Percentiles rank a stretch among this genome's conserved stretches.
phyloP scores from a whole-genome alignment of 1,140 invertebrate species.

The Drosophila bifasciata region DNA sequence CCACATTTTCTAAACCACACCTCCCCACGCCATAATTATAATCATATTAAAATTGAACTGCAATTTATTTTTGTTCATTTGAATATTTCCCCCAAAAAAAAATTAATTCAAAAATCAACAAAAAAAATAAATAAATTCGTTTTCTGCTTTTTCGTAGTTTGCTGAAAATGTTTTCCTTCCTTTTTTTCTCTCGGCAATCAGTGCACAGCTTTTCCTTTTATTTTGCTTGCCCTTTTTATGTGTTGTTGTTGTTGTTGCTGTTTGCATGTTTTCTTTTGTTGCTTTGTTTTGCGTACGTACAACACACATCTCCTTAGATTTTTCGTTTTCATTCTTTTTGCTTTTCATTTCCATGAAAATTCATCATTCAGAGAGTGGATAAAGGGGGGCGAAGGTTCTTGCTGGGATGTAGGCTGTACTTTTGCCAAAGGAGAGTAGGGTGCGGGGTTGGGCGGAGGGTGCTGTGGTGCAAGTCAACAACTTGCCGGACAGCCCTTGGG shows the following conservation, averaged over 20 bases:
- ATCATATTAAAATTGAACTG: too few species aligned
- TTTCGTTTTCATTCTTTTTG: constrained; percentile 15
- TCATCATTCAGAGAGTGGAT: constrained; percentile 44
- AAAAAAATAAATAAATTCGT: too few species aligned
- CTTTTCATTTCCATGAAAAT: constrained; percentile 40
- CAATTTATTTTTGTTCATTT: too few species aligned
- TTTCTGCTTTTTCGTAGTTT: too few species aligned
- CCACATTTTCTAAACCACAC: too few species aligned
- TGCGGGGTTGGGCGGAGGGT: too few species aligned
- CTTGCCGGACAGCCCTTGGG: constrained; percentile 38
- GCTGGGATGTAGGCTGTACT: neutral
- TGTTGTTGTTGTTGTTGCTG: too few species aligned
- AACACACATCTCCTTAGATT: constrained; percentile 19
- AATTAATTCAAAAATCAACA: too few species aligned
- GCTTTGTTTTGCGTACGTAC: constrained; percentile 23
- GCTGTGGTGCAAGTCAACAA: constrained; percentile 61
- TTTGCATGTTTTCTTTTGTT: constrained; percentile 11
- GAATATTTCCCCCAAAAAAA: too few species aligned
- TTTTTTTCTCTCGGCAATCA: too few species aligned
- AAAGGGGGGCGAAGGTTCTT: neutral
- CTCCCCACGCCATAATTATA: too few species aligned
- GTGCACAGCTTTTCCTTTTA: constrained; percentile 13
- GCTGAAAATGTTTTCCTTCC: too few species aligned
- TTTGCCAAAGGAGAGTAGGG: neutral
- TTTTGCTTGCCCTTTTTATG: neutral